phyloP scores from a whole-genome alignment of 2,113 vertebrate genomes.

The Myotis davidii region DNA sequence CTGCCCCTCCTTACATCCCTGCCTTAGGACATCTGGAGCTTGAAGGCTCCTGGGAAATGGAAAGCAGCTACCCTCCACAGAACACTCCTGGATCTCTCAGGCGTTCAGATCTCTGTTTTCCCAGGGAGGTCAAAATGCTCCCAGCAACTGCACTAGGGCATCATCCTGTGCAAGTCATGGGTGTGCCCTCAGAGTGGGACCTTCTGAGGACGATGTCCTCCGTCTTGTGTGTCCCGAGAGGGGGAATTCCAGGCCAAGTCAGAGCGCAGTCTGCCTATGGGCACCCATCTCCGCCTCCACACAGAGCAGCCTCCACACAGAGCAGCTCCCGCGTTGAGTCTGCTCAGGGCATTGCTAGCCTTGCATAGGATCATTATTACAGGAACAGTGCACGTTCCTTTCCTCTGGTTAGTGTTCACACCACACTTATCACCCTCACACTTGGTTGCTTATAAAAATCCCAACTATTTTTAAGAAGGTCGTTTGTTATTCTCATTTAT shows the following conservation, averaged over 20 bases:
- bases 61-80: not conserved
- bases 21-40: not conserved
- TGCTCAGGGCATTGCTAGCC: not conserved
- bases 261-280: not conserved
- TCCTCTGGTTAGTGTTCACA: conserved; percentile 44
- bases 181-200: not conserved
- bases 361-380: not conserved
- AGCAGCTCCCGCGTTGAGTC: not conserved
- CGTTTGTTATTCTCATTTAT: conserved; percentile 62
- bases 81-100: not conserved
- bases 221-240: not conserved
- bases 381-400: conserved; percentile 45
- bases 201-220: not conserved
- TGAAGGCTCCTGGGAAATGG: not conserved
- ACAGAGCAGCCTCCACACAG: not conserved
- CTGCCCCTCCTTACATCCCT: not conserved
- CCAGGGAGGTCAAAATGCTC: not conserved
- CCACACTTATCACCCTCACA: conserved; percentile 57
- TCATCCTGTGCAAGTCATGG: not conserved
- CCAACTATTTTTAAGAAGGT: conserved; percentile 64
- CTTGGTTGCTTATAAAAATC: conserved; percentile 60
- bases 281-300: not conserved
- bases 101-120: not conserved
- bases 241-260: not conserved
- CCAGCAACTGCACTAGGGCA: not conserved